A percentile compares a stretch with the other conserved stretches of the same genome.
phyloP scores from a whole-genome alignment of 2,888 invertebrate species.

The Pyrrhia umbra region DNA sequence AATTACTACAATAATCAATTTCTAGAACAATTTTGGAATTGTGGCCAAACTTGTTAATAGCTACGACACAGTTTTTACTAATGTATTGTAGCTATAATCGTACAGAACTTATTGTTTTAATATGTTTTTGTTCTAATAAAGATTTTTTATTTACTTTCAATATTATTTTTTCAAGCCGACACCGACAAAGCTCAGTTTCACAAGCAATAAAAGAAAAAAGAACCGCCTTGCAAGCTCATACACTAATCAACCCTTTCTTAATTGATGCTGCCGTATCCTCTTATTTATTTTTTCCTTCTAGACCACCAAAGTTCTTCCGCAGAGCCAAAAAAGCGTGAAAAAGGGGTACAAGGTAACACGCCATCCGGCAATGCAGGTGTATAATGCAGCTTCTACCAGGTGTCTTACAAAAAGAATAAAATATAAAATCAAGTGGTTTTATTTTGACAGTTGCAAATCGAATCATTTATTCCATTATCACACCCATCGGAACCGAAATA shows the following conservation, averaged over 20 bases:
- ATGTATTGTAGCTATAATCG: too few relatives aligned
- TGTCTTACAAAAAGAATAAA: conserved; percentile 37
- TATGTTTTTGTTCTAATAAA: too few relatives aligned
- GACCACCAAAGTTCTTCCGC: conserved; percentile 57
- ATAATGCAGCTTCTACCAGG: conserved; percentile 39
- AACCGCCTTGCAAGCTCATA: conserved; percentile 16
- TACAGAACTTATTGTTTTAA: too few relatives aligned
- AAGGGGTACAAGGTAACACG: conserved; percentile 51
- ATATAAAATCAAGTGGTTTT: conserved; percentile 15
- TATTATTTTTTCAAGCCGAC: neutral
- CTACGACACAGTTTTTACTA: too few relatives aligned
- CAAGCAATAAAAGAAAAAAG: conserved; percentile 2
- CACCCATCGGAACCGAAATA: conserved; percentile 6
- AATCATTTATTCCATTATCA: conserved; percentile 15
- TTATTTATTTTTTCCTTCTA: conserved; percentile 36
- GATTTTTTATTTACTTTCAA: too few relatives aligned
- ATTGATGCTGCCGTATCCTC: conserved; percentile 30
- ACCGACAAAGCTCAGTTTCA: neutral
- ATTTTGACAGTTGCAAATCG: conserved; percentile 45
- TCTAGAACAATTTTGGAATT: too few relatives aligned
- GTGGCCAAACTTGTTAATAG: too few relatives aligned
- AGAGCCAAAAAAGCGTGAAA: conserved; percentile 61
- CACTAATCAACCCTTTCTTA: conserved; percentile 39
- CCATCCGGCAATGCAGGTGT: conserved; percentile 62
- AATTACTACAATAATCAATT: too few relatives aligned